Evolutionary conservation across 2,888 invertebrate species (phyloP).

Genomic region (Diabrotica balteata): DNA sequence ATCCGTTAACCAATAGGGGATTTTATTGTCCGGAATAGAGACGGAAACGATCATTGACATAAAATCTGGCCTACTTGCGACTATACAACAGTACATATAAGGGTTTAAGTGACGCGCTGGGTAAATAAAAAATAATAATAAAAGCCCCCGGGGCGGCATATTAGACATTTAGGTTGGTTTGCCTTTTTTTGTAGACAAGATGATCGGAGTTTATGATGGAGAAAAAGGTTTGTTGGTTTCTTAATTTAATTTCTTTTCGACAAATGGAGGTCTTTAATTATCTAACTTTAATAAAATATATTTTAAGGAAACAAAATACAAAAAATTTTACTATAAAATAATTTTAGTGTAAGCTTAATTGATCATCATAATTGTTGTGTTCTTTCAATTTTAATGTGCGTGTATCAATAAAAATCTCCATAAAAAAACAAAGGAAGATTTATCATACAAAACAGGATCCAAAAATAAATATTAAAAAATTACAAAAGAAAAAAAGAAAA

Average conservation of each 20-base stretch:
- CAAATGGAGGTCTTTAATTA: no score
- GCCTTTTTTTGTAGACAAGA: slow-evolving; percentile 3
- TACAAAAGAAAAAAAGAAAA: no score
- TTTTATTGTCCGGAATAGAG: slow-evolving; percentile 6
- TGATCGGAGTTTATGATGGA: slow-evolving; percentile 2
- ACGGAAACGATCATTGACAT: slow-evolving; percentile 16
- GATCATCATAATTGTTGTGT: no score
- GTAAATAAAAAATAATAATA: slow-evolving; percentile 15
- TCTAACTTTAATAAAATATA: no score
- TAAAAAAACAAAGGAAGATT: no score
- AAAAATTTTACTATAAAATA: no score
- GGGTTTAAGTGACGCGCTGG: neutral
- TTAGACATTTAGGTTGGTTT: neutral
- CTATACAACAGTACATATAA: slow-evolving; percentile 6
- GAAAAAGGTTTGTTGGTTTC: neutral
- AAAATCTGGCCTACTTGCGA: slow-evolving; percentile 17
- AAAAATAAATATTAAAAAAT: no score
- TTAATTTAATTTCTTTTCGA: neutral
- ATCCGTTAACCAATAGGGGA: slow-evolving; percentile 24
- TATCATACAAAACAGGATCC: no score
- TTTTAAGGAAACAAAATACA: no score
- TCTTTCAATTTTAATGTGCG: no score
- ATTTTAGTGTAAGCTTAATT: no score
- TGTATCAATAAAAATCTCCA: no score
- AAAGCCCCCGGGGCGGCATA: neutral